Base-by-base conservation (phyloP, 2,888 invertebrate species). In the Mystacides longicornis region DNA sequence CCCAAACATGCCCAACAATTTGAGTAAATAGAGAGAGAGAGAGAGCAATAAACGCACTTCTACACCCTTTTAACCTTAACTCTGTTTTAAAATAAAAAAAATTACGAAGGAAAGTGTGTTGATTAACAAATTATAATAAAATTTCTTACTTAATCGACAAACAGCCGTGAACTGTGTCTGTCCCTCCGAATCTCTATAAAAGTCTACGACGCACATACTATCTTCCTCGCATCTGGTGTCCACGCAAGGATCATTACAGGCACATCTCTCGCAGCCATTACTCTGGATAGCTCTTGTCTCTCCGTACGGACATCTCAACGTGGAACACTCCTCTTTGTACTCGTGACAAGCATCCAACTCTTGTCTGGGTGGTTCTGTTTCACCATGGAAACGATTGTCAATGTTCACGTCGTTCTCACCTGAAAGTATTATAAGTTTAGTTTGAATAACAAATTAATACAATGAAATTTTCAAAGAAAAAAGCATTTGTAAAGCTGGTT, bases 191-290 rank as follows among this genome's bases (percentile, higher is more conserved):
- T 76, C 67, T 56, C 69, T 67, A 68, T 79, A 78, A 0, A 82
- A 69, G 46, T 82, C 82, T 7, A 87, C 80, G 5, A 85, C 81
- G 68, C 93, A 93, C 62, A 81, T 80, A 54, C 83, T 79, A 18
- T 77, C 82, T 9, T 77, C 74, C 0, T 79, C 75, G 65, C 93
- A 93, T 7, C 66, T 60, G 52, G 78, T 69, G 7, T 68, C 68
- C 31, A 77, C 74, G 67, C 93, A 93, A 0, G 92, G 92, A 71
- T 92, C 82, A 50, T 81, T 75, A 65, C 89, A 89, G 27, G 79
- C 74, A 70, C 93, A 93, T 33, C 80, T 77, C 60, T 81, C 81
- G 69, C 93, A 93, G 43, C 83, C 82, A 45, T 78, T 67, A 51
- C 71, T 64, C 65, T 81, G 82, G 1, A 82, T 75, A 61, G 74